Base-by-base conservation (phyloP, 2,113 vertebrate species). In the Stigmatopora argus region DNA sequence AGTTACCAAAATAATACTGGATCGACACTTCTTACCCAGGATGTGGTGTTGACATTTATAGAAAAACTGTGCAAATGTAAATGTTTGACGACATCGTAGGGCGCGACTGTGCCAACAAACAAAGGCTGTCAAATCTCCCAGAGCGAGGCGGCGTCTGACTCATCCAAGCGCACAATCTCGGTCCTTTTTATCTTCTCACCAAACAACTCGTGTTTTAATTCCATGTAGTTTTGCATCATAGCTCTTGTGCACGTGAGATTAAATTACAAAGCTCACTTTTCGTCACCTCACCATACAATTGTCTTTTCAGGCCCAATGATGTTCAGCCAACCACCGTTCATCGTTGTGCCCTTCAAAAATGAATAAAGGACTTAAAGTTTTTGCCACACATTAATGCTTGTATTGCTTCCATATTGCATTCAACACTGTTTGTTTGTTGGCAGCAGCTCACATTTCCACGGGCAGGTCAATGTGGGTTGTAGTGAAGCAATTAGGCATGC, bases 71-170 rank as follows among this genome's bases (percentile, higher is more conserved):
- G 53, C 7, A 58, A 74, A 70, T 1, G 41, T 52, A 69, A 65
- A 57, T 56, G 35, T 60, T 35, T 52, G 17, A 66, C 11, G 21
- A 81, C 78, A 73, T 88, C 85, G 84, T 71, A 63, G 69, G 59
- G 65, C 72, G 52, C 52, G 64, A 72, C 67, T 65, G 19, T 74
- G 80, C 84, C 76, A 81, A 72, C 73, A 69, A 70, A 72, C n/a
- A 68, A 13, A 34, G 41, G 62, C 60, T 58, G 71, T 58, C 64
- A 65, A 64, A 46, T 53, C 46, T 69, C 69, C 65, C 35, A 66
- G 26, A 71, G 62, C 7, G 79, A 85, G 78, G 79, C 64, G 41
- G 71, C 55, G 60, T 64, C 31, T 86, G 78, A 85, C 14, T 88
- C 80, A 86, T 44, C 45, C 5, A 5, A 14, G 13, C 56, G 65